phyloP scores from a whole-genome alignment of 37 sponge, comb jelly and placozoan species.

The Sycon ciliatum region DNA sequence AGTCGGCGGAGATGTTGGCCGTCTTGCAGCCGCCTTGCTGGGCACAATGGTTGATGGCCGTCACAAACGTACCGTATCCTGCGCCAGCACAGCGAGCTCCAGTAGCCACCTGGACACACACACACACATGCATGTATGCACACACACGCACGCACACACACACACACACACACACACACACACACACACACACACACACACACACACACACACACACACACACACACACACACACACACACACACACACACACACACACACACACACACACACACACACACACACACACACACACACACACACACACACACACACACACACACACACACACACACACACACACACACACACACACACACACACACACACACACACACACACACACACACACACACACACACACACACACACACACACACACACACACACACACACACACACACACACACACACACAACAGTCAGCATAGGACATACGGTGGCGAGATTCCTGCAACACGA shows the following conservation, averaged over 20 bases:
- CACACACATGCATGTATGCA: constrained; percentile 3
- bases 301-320: constrained; percentile 33
- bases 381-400: constrained; percentile 5
- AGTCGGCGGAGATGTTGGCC: too few species aligned
- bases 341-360: constrained; percentile 25
- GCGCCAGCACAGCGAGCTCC: too few species aligned
- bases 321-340: constrained; percentile 36
- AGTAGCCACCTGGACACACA: constrained; percentile 19
- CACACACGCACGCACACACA: constrained; percentile 26
- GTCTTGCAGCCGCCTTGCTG: too few species aligned
- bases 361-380: neutral
- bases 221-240: constrained; percentile 29
- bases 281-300: constrained; percentile 39
- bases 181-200: constrained; percentile 39
- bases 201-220: constrained; percentile 37
- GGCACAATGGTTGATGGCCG: too few species aligned
- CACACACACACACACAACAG: neutral
- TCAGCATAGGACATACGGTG: too few species aligned
- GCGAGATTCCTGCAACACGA: too few species aligned
- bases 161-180: constrained; percentile 33
- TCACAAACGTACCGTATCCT: too few species aligned
- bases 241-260: constrained; percentile 38
- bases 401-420: constrained; percentile 5
- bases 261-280: constrained; percentile 39
- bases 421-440: constrained; percentile 5